These are phyloP conservation scores for Oreotrochilus melanogaster DNA, from an alignment of 2,113 vertebrate genomes.

Conservation along the genomic window DNA sequence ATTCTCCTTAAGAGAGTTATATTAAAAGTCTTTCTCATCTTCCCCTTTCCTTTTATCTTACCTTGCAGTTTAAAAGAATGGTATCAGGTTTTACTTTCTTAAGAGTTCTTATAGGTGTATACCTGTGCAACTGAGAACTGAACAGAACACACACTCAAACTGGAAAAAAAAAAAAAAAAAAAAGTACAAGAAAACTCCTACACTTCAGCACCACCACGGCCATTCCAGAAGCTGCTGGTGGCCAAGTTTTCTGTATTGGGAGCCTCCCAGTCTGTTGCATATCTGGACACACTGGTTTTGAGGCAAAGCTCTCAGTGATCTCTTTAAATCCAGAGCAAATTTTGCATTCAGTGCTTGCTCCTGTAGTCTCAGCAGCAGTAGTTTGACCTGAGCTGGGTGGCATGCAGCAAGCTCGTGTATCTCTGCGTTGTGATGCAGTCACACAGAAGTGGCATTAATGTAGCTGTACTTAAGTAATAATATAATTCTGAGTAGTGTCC, in stretches of 20 bases:
- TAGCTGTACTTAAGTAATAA: constrained; percentile 51
- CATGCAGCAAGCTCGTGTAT: neutral
- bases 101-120: neutral
- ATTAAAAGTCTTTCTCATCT: neutral
- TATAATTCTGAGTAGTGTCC: constrained; percentile 34
- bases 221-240: neutral
- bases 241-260: neutral
- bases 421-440: neutral
- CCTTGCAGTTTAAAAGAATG: neutral
- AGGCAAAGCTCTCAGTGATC: neutral
- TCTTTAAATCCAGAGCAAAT: neutral
- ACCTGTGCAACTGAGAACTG: neutral
- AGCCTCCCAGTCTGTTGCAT: neutral
- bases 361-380: accelerated
- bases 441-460: constrained; percentile 19
- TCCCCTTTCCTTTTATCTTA: neutral
- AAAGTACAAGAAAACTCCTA: neutral
- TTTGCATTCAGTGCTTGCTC: neutral
- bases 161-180: accelerated
- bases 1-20: neutral
- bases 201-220: neutral
- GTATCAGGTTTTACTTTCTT: neutral
- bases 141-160: neutral
- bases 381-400: neutral
- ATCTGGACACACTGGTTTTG: accelerated